Conservation (phyloP, 2,113 vertebrate genomes). For the Eurypyga helias region DNA sequence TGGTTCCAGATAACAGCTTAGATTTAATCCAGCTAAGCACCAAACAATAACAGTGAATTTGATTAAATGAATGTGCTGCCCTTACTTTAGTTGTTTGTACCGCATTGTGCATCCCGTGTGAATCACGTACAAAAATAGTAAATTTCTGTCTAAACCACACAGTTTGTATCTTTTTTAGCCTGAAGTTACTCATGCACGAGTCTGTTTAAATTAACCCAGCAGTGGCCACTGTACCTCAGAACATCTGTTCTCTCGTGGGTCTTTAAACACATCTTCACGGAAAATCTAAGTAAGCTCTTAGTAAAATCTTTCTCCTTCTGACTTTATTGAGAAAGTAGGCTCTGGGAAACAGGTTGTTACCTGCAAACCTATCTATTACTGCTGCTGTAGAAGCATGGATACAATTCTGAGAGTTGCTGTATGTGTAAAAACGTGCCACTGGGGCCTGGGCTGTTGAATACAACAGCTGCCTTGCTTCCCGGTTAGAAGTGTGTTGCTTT, state of each 20-base stretch:
- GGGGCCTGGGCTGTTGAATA: background rate
- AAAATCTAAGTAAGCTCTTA: background rate
- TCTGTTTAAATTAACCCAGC: background rate
- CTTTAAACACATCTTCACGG: background rate
- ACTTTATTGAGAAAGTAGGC: background rate
- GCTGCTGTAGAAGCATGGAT: background rate
- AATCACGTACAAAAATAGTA: background rate
- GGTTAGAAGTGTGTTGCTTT: rapidly evolving
- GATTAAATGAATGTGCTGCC: background rate
- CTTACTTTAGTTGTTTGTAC: background rate
- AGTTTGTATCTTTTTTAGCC: background rate
- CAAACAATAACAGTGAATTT: background rate
- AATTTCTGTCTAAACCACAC: background rate
- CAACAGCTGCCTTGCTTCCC: background rate
- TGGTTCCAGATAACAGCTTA: constrained; percentile 16
- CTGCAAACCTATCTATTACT: background rate
- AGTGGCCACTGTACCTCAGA: background rate
- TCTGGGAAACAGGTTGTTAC: background rate
- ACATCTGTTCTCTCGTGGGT: background rate
- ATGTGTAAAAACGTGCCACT: background rate
- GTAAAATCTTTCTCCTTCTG: background rate
- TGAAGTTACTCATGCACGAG: background rate
- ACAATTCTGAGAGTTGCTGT: background rate
- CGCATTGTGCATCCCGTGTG: background rate
- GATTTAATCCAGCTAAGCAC: constrained; percentile 27